phyloP scores from a whole-genome alignment of 2,113 vertebrate species.

The Heteronetta atricapilla region DNA sequence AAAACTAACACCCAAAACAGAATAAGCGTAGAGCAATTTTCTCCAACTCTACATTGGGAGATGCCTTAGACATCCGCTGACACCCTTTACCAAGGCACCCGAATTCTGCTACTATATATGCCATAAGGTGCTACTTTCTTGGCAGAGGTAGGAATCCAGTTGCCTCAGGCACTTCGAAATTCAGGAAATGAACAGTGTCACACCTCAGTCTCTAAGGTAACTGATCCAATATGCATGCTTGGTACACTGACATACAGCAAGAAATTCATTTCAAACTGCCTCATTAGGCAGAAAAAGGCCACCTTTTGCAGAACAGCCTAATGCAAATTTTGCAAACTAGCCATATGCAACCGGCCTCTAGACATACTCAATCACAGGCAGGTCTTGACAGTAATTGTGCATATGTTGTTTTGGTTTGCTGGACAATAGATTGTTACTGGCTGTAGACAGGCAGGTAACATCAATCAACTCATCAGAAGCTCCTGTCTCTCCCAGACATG shows the following conservation, averaged over 20 bases:
- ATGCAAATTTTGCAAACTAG: neutral
- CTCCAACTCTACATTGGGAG: neutral
- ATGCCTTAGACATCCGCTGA: neutral
- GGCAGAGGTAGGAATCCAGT: neutral
- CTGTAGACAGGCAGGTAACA: neutral
- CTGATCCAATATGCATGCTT: neutral
- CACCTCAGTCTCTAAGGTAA: neutral
- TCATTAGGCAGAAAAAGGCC: neutral
- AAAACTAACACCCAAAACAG: neutral
- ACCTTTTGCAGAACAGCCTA: neutral
- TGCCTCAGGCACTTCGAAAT: neutral
- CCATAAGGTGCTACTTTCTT: neutral
- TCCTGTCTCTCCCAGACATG: neutral
- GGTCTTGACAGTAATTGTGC: neutral
- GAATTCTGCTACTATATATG: neutral
- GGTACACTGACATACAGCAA: neutral
- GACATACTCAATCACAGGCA: neutral
- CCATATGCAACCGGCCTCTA: accelerated
- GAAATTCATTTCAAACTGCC: neutral
- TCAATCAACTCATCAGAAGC: neutral
- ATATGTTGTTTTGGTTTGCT: neutral
- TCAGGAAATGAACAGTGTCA: neutral
- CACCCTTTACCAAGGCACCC: neutral
- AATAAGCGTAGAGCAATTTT: neutral
- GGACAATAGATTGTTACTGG: neutral